Base-by-base conservation (phyloP, 2,888 invertebrate genomes). In the Pterostichus madidus region DNA sequence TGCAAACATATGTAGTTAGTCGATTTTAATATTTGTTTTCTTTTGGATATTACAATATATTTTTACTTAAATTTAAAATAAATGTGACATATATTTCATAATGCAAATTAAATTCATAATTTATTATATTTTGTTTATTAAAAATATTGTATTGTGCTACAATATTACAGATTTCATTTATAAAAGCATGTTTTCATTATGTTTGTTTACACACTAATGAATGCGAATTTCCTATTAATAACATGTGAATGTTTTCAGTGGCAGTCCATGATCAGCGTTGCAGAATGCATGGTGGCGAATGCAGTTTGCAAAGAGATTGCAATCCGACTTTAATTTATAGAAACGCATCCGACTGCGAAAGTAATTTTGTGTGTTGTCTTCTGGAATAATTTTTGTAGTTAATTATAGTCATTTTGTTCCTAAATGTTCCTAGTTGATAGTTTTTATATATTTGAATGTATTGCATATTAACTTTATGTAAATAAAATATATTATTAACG, bases 261-360 rank as follows among this genome's bases (percentile, higher is more conserved):
- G 53, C 80, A 6, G 73, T 44, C 53, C 44, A 59, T 44, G 80
- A 80, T 24, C 49, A 53, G 1, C 52, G 80, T 10, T 80, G 80
- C 31, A 71, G 56, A 31, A 80, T 71, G 31, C 71, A 44, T 13
- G 73, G 80, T 3, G 80, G 80, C 1, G 80, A 80, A 53, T 80
- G 80, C 56, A 80, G 53, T 44, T 4, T 44, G 17, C 8, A 39
- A 11, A 46, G 17, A 5, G 17, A 56, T 53, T 80, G 80, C 24
- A 56, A 64, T n/a, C 71, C 52, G 3, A 73, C 8, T 32, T 49
- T 80, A 24, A 39, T 56, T 15, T 49, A 53, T n/a, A 32, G 13
- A 11, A 35, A 71, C 8, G 80, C 80, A 17, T 39, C 56, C 5
- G 80, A 80, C 39, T 80, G 80, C 31, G 53, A 52, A 35, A 35